Evolutionary conservation across 1,140 invertebrate species (phyloP).

Genomic region (Melanaphis sacchari): DNA sequence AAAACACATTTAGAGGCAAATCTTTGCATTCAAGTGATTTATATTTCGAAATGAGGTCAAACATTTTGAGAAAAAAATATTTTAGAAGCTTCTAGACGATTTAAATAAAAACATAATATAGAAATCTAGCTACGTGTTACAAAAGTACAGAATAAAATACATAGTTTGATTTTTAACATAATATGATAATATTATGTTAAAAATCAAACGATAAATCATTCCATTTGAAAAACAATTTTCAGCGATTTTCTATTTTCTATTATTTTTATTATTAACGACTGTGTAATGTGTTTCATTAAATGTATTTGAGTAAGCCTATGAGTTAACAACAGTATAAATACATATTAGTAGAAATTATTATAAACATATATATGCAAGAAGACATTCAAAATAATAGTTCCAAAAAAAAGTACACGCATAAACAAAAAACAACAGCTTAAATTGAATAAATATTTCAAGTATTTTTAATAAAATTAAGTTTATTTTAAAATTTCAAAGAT

Average conservation of each 20-base stretch:
- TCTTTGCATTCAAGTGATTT: neutral
- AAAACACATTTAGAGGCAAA: neutral
- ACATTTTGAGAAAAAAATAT: neutral
- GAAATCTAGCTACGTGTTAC: neutral
- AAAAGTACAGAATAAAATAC: neutral
- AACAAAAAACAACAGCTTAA: no score
- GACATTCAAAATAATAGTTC: no score
- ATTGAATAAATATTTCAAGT: neutral
- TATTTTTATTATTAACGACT: neutral
- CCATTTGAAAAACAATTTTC: neutral
- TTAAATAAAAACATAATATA: neutral
- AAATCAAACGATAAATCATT: neutral
- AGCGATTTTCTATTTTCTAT: neutral
- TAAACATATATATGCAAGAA: no score
- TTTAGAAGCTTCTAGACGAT: neutral
- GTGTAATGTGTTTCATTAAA: neutral
- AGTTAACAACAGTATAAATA: no score
- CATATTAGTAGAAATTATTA: no score
- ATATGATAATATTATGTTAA: neutral
- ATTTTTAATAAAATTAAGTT: no score
- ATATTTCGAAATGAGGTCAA: neutral
- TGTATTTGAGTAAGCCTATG: neutral
- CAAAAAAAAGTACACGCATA: no score
- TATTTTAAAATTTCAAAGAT: no score
- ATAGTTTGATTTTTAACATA: no score